These are phyloP conservation scores for Pseudobourletiella spinata DNA, from an alignment of 1,140 invertebrate genomes.

Conservation along the genomic window DNA sequence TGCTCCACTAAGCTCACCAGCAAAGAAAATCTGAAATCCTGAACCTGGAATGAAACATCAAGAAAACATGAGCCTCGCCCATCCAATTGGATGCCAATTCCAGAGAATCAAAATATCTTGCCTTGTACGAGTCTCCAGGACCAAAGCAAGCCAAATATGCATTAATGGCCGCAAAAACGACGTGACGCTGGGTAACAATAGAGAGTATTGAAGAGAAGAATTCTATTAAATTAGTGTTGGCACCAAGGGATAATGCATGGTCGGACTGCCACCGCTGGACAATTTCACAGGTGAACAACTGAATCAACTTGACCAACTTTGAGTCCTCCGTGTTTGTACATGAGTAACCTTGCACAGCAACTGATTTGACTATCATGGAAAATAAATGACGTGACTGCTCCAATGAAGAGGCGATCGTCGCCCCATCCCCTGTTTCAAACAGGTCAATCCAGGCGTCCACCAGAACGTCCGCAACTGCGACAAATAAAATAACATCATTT, in stretches of 20 bases:
- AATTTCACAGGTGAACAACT: constrained; percentile 31
- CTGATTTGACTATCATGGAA: constrained; percentile 33
- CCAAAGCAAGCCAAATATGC: constrained; percentile 35
- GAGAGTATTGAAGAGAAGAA: constrained; percentile 26
- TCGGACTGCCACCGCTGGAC: constrained; percentile 33
- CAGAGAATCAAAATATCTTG: not conserved
- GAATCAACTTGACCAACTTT: constrained; percentile 28
- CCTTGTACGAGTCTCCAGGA: constrained; percentile 35
- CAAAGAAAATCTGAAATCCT: constrained; percentile 32
- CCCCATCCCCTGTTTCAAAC: constrained; percentile 34
- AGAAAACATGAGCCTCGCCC: not conserved
- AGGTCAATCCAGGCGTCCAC: constrained; percentile 34
- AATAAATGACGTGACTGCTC: constrained; percentile 31
- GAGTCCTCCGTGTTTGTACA: constrained; percentile 27
- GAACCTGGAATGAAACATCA: constrained; percentile 15
- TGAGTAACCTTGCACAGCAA: constrained; percentile 32
- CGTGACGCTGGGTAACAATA: constrained; percentile 24
- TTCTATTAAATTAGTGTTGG: constrained; percentile 26
- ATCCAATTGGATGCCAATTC: not conserved
- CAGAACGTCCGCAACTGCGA: constrained; percentile 30
- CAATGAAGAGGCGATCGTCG: constrained; percentile 31
- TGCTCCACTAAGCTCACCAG: constrained; percentile 28
- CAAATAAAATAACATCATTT: not conserved
- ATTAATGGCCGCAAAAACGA: constrained; percentile 33
- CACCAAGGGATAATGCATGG: constrained; percentile 20